Base-by-base conservation (phyloP, 92 coral and sea anemone genomes). In the Zoanthus solanderi region DNA sequence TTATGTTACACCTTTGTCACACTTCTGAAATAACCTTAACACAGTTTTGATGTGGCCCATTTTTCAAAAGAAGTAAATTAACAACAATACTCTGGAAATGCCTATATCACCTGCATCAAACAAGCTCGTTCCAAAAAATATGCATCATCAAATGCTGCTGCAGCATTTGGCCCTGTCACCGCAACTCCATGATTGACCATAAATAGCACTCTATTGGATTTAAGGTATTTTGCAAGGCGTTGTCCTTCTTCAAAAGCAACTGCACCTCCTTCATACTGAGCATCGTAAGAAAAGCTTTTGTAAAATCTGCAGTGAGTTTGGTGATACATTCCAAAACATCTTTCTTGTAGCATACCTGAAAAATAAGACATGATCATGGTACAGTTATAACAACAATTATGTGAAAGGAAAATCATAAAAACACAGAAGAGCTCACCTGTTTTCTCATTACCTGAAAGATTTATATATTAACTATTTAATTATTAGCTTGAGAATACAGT, bases 41-140 rank as follows among this genome's bases (percentile, higher is more conserved):
- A 34, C 1, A 34, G 42, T 50, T 50, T 23, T 23, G 23, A 23
- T 23, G 23, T 23, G 23, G 23, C 23, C 37, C 23, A 37, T 14
- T 29, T 15, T 17, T 14, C 15, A 10, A 14, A 4, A 74, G 44
- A 11, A 46, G 29, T 50, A 74, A 45, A 45, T 42, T 34, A 72
- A 9, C 9, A 2, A 29, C 10, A 8, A 46, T 53, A 8, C 9
- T 46, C 30, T 8, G 3, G 37, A 53, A 84, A 6, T 2, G 56
- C n/a, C 8, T 11, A 50, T 2, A 34, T 61, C 81, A 94, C 98
- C 95, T 94, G 98, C 78, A 83, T 71, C 93, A 81, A 72, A 72
- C 98, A 94, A 68, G 98, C 92, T 13, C 98, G 87, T 71, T 94
- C 95, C 88, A 94, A 78, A 54, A 87, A 92, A 83, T 93, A 93